Conservation (phyloP, 2,113 vertebrate species). For the Larimichthys crocea region DNA sequence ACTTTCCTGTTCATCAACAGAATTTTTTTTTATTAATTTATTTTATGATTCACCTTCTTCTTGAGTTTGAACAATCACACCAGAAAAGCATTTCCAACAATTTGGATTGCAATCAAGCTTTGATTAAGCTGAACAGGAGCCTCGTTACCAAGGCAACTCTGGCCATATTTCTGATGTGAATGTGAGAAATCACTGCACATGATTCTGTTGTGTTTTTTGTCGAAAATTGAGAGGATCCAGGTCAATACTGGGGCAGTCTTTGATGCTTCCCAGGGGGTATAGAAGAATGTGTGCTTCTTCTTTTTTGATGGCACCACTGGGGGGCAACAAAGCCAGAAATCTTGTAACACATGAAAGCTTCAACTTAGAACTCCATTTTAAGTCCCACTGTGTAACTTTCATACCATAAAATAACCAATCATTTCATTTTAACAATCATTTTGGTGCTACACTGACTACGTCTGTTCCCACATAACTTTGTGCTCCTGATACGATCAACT, state of each 20-base stretch:
- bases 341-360: not conserved
- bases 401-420: too few species aligned
- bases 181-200: not conserved
- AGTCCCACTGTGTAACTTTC: too few species aligned
- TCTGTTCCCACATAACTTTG: too few species aligned
- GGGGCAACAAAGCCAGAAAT: not conserved
- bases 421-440: too few species aligned
- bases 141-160: slow-evolving; percentile 3
- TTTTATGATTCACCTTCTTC: not conserved
- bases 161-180: not conserved
- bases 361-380: not conserved
- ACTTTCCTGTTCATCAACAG: not conserved
- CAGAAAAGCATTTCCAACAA: not conserved
- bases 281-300: too few species aligned
- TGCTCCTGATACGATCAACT: too few species aligned
- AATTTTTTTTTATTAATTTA: not conserved
- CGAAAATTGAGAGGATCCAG: not conserved
- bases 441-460: too few species aligned
- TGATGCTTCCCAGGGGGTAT: not conserved
- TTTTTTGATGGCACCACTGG: not conserved
- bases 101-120: slow-evolving; percentile 1
- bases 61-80: not conserved
- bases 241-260: too few species aligned
- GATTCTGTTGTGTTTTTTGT: not conserved
- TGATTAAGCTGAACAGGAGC: not conserved